phyloP scores from a whole-genome alignment of 2,113 vertebrate genomes.

The Oreotrochilus melanogaster region DNA sequence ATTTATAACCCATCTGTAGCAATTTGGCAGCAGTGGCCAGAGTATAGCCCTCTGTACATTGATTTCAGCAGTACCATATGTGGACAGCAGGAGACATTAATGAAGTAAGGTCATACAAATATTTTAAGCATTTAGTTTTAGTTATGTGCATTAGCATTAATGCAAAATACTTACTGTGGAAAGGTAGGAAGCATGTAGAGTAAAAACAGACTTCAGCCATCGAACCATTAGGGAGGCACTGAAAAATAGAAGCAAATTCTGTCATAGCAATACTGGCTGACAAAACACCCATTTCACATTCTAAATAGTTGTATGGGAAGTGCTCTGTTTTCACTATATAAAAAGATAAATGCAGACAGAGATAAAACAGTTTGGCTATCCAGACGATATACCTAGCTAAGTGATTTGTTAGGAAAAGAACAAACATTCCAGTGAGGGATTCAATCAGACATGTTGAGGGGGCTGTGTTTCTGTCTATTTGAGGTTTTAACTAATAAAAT shows the following conservation, averaged over 20 bases:
- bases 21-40: background rate
- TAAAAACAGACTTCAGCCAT: slow-evolving; percentile 93
- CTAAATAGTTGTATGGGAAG: background rate
- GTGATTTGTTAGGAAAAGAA: background rate
- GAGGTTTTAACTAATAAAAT: background rate
- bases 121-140: background rate
- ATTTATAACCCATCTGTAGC: background rate
- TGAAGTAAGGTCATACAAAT: background rate
- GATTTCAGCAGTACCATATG: background rate
- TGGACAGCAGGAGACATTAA: background rate
- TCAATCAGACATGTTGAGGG: background rate
- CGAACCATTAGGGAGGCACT: slow-evolving; percentile 92
- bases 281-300: background rate
- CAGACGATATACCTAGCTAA: background rate
- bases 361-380: background rate
- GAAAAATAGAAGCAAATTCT: background rate
- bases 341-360: background rate
- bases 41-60: background rate
- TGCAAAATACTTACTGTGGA: slow-evolving; percentile 88
- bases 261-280: background rate
- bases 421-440: background rate
- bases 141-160: background rate
- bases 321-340: background rate
- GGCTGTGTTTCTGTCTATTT: background rate
- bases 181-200: slow-evolving; percentile 93